Evolutionary conservation across 2,113 vertebrate species (phyloP).

Genomic region (Nerophis lumbriciformis): DNA sequence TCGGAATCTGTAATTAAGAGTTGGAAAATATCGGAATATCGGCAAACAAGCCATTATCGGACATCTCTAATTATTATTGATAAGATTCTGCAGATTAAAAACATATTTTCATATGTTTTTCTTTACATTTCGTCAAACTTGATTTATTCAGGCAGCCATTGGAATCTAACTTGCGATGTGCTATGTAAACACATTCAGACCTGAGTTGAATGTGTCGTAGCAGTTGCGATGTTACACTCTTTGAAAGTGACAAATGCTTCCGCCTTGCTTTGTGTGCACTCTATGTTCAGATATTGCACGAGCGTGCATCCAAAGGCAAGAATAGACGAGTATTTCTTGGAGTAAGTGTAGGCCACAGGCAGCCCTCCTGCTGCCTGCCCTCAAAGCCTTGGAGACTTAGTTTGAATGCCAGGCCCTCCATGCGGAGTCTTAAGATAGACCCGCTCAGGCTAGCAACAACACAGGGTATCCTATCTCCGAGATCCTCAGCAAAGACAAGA

Average conservation of each 20-base stretch:
- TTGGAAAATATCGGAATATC: too few species aligned
- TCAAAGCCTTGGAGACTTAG: conserved; percentile 63
- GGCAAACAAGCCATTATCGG: too few species aligned
- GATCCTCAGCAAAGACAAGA: conserved; percentile 67
- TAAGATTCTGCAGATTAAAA: too few species aligned
- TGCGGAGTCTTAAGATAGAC: conserved; percentile 74
- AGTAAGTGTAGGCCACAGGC: conserved; percentile 59
- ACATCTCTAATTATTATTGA: too few species aligned
- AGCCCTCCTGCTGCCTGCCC: conserved; percentile 52
- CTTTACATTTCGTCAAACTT: too few species aligned
- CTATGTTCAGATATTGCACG: conserved; percentile 6
- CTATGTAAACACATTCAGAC: too few species aligned
- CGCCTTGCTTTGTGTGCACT: neutral
- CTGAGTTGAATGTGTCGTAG: too few species aligned
- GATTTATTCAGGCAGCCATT: too few species aligned
- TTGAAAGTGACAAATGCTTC: neutral
- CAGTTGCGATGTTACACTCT: too few species aligned
- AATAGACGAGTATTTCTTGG: conserved; percentile 53
- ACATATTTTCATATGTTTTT: too few species aligned
- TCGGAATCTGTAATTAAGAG: too few species aligned
- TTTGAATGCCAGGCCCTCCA: conserved; percentile 69
- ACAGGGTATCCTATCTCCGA: conserved; percentile 66
- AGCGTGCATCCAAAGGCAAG: conserved; percentile 48
- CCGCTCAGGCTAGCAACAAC: conserved; percentile 66
- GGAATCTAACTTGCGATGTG: too few species aligned